These are phyloP conservation scores for Lepidocolaptes lacrymiger DNA, from an alignment of 2,797 vertebrate genomes.

Conservation along the genomic window DNA sequence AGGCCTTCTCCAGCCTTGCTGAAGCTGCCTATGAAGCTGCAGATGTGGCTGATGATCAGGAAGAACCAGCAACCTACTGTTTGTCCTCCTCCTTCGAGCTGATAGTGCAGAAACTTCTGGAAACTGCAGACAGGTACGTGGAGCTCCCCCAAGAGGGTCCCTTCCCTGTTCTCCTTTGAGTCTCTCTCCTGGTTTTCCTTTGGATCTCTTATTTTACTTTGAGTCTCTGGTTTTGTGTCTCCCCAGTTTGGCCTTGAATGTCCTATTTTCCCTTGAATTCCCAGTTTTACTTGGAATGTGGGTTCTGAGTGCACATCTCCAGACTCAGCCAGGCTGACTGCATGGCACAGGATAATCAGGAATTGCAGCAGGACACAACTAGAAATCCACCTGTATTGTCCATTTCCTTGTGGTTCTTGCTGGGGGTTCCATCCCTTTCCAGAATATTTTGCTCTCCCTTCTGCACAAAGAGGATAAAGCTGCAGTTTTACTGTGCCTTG, in stretches of 20 bases:
- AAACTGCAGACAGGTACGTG: slow-evolving; percentile 92
- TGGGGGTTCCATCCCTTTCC: background rate
- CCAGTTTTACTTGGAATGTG: background rate
- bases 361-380: background rate
- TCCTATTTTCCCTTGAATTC: background rate
- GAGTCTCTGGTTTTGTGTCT: background rate
- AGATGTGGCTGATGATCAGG: slow-evolving; percentile 94
- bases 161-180: background rate
- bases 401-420: background rate
- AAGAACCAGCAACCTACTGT: slow-evolving; percentile 95
- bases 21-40: slow-evolving; percentile 98
- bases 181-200: background rate
- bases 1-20: slow-evolving; percentile 98
- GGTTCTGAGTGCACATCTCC: too few species aligned
- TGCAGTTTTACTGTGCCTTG: background rate
- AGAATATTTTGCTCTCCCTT: background rate
- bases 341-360: background rate
- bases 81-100: slow-evolving; percentile 95
- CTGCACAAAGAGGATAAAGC: background rate
- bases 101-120: slow-evolving; percentile 96
- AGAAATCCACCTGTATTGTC: accelerated
- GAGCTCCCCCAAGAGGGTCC: too few species aligned
- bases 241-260: background rate
- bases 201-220: background rate
- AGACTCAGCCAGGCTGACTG: background rate